Percentiles rank a stretch among this genome's conserved stretches.
Conservation (phyloP, 1,140 invertebrate species). For the Agrypnia vestita region DNA sequence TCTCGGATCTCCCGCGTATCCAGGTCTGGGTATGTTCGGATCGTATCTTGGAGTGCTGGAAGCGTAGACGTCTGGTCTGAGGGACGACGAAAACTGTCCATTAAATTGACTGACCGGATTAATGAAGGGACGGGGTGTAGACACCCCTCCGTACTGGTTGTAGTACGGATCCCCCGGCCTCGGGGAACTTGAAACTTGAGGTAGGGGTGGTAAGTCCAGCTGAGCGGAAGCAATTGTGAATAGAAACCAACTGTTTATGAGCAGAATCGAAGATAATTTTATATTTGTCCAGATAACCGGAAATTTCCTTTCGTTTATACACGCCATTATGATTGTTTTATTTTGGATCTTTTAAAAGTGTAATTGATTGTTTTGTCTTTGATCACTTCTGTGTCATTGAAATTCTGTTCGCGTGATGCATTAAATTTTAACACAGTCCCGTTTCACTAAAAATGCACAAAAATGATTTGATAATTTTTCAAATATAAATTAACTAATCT, state of each 20-base stretch:
- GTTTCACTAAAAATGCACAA: too few relatives aligned
- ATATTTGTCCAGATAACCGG: conserved; percentile 62
- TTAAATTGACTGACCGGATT: conserved; percentile 66
- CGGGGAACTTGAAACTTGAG: conserved; percentile 64
- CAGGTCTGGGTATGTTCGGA: conserved; percentile 39
- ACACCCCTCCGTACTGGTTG: conserved; percentile 52
- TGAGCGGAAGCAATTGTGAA: conserved; percentile 66
- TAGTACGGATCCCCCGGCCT: conserved; percentile 65
- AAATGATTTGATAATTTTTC: too few relatives aligned
- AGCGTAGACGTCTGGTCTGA: conserved; percentile 66
- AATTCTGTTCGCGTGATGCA: too few relatives aligned
- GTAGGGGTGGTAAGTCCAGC: conserved; percentile 67
- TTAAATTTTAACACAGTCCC: too few relatives aligned
- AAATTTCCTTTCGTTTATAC: conserved; percentile 54
- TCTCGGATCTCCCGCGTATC: conserved; percentile 31
- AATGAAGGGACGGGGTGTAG: conserved; percentile 65
- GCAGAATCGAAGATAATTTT: conserved; percentile 62
- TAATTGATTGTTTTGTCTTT: background rate
- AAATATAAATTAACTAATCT: too few relatives aligned
- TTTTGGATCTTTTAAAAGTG: background rate
- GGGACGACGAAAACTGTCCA: conserved; percentile 62
- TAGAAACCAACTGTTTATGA: conserved; percentile 60
- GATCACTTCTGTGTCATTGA: too few relatives aligned
- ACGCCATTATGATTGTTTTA: conserved; percentile 51
- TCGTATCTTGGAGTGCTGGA: conserved; percentile 66